These are phyloP conservation scores for Ophioninae sp. DNA, from an alignment of 2,888 invertebrate genomes.

Conservation along the genomic window DNA sequence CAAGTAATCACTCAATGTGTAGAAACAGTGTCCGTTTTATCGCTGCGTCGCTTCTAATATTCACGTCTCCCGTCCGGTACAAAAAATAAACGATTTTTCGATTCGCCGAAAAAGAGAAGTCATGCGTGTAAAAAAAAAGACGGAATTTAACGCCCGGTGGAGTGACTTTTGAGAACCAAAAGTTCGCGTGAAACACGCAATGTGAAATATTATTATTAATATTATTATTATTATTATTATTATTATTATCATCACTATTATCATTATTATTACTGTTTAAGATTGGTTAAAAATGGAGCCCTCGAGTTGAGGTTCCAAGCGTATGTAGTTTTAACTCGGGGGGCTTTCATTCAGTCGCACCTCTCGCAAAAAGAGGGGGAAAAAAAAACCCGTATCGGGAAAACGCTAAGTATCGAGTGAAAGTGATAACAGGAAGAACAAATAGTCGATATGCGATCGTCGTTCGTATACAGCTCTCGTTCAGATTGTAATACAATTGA, in stretches of 20 bases:
- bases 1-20: conserved; percentile 77
- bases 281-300: conserved; percentile 41
- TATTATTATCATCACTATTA: conserved; percentile 29
- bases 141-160: not conserved
- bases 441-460: conserved; percentile 51
- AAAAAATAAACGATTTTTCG: conserved; percentile 46
- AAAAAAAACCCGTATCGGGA: conserved; percentile 42
- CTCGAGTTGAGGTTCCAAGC: conserved; percentile 31
- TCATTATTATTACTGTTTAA: conserved; percentile 41
- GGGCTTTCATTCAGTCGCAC: conserved; percentile 54
- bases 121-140: not conserved
- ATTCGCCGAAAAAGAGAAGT: not conserved
- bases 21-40: conserved; percentile 75
- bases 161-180: conserved; percentile 14
- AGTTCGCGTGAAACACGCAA: conserved; percentile 46
- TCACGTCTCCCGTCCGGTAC: conserved; percentile 54
- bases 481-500: conserved; percentile 48
- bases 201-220: conserved; percentile 43
- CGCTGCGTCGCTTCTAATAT: conserved; percentile 75
- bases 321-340: conserved; percentile 35
- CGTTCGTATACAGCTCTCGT: conserved; percentile 53
- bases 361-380: conserved; percentile 57
- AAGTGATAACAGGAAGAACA: conserved; percentile 48
- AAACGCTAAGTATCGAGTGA: conserved; percentile 50
- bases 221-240: conserved; percentile 28